A percentile compares a stretch with the other conserved stretches of the same genome.
Evolutionary conservation across 2,888 invertebrate genomes (phyloP).

Genomic region (Melanargia galathea): DNA sequence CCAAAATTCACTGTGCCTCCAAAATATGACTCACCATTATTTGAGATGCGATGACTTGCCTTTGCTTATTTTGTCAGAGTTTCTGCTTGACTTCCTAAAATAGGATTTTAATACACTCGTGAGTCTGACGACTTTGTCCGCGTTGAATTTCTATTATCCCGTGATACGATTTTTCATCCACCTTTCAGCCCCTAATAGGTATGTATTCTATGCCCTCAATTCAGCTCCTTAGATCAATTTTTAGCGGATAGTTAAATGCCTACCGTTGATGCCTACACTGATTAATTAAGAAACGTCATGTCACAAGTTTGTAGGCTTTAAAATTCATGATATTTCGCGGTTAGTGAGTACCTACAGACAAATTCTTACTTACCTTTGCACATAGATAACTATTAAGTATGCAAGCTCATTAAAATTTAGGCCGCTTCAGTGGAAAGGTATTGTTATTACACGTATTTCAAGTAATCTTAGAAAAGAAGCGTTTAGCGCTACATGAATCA

Average conservation of each 20-base stretch:
- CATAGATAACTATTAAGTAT: too few species aligned
- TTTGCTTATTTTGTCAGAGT: conserved; percentile 16
- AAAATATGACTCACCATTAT: conserved; percentile 26
- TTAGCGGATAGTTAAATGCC: too few species aligned
- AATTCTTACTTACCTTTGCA: too few species aligned
- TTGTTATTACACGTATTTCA: not conserved
- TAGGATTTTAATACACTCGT: not conserved
- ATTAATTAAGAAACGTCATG: too few species aligned
- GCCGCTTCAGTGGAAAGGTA: not conserved
- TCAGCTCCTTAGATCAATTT: too few species aligned
- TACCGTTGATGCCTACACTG: too few species aligned
- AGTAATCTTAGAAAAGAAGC: not conserved
- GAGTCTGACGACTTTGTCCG: not conserved
- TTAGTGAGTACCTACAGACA: too few species aligned
- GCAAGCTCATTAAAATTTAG: not conserved
- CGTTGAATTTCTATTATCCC: not conserved
- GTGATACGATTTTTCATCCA: not conserved
- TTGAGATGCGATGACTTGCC: conserved; percentile 26
- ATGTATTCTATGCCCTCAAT: too few species aligned
- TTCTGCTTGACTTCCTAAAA: conserved; percentile 13
- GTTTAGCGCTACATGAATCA: not conserved
- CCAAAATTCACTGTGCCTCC: conserved; percentile 17
- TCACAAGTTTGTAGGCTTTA: too few species aligned
- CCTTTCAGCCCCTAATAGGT: not conserved
- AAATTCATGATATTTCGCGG: too few species aligned